Percentiles rank a stretch among this genome's conserved stretches.
Evolutionary conservation across 2,888 invertebrate genomes (phyloP).

Genomic region (Noctua pronuba): DNA sequence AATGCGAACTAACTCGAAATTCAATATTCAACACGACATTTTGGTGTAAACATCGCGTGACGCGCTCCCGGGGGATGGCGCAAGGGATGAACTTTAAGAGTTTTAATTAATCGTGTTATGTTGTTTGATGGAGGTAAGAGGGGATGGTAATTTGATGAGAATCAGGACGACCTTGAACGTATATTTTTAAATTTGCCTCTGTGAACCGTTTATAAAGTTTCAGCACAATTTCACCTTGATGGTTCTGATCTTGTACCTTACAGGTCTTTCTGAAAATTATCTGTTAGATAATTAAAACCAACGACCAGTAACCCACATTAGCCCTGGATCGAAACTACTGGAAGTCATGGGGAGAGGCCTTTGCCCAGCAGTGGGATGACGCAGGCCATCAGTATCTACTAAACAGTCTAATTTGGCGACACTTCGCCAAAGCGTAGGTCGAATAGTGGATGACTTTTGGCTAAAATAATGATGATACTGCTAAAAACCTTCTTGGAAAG

Average conservation of each 20-base stretch:
- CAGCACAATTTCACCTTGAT: not conserved
- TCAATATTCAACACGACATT: conserved; percentile 88
- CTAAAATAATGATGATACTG: not conserved
- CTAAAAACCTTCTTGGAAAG: too few relatives aligned
- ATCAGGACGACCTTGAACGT: not conserved
- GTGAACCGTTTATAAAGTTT: not conserved
- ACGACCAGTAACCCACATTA: too few relatives aligned
- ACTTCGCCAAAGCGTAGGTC: too few relatives aligned
- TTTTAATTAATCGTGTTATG: conserved; percentile 50
- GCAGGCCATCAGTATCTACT: too few relatives aligned
- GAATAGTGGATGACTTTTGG: not conserved
- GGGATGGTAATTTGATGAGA: not conserved
- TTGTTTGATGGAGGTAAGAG: conserved; percentile 25
- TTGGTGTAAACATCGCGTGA: conserved; percentile 86
- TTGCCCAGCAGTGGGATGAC: too few relatives aligned
- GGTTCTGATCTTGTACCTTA: not conserved
- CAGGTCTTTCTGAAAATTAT: not conserved
- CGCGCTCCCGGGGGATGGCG: conserved; percentile 68
- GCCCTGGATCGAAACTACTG: too few relatives aligned
- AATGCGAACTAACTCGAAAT: conserved; percentile 83
- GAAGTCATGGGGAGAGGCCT: too few relatives aligned
- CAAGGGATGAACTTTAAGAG: conserved; percentile 65
- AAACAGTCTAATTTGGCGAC: not conserved
- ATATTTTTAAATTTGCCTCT: not conserved
- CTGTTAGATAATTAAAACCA: too few relatives aligned